A percentile compares a stretch with the other conserved stretches of the same genome.
These are phyloP conservation scores for Hippocampus barbouri DNA, from an alignment of 2,113 vertebrate species.

Conservation along the genomic window DNA sequence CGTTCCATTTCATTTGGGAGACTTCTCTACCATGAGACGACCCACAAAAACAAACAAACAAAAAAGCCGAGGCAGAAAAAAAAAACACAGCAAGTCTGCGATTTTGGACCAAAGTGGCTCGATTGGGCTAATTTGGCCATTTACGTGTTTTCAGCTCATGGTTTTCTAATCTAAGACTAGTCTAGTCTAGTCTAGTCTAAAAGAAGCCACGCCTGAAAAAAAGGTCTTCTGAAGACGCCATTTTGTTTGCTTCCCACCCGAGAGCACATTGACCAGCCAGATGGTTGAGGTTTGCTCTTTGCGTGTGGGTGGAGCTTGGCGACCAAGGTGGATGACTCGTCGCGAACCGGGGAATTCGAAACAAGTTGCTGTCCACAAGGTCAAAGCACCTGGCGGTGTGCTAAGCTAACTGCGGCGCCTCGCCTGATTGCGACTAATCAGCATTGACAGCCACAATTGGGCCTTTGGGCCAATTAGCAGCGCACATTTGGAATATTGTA, in stretches of 20 bases:
- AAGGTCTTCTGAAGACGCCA: too few relatives aligned
- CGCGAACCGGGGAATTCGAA: not conserved
- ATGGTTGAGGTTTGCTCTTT: not conserved
- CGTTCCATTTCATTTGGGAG: too few relatives aligned
- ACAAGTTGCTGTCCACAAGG: too few relatives aligned
- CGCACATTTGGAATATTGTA: constrained; percentile 7
- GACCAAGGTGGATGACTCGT: not conserved
- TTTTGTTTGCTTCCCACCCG: too few relatives aligned
- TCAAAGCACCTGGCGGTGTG: not conserved
- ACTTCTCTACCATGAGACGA: too few relatives aligned
- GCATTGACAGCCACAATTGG: constrained; percentile 22
- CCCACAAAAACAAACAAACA: too few relatives aligned
- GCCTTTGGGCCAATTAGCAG: constrained; percentile 44
- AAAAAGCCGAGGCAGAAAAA: too few relatives aligned
- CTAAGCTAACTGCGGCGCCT: not conserved
- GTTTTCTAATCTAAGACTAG: too few relatives aligned
- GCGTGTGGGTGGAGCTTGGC: not conserved
- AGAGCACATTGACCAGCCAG: not conserved
- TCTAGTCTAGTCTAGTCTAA: too few relatives aligned
- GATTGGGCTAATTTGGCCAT: not conserved
- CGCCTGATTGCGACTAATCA: constrained; percentile 11
- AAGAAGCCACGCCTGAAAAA: too few relatives aligned
- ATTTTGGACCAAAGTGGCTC: not conserved
- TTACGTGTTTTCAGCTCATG: too few relatives aligned
- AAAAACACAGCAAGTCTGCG: too few relatives aligned